Evolutionary conservation across 2,888 invertebrate species (phyloP), one percentile per base, ranked within the genome.

Genomic region (Mesoligia furuncula): DNA sequence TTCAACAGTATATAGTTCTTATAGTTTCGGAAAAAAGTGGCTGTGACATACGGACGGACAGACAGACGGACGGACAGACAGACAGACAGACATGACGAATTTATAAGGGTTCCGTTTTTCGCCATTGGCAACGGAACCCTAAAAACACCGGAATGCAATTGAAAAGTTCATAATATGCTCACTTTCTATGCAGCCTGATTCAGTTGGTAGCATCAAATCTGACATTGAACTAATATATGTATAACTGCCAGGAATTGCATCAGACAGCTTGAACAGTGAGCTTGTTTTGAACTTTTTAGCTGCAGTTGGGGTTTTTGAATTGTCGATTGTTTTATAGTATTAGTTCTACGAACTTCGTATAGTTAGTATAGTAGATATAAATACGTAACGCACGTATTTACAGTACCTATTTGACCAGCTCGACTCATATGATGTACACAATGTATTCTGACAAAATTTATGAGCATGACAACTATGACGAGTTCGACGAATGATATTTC

Each of bases 401-500:
- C 13, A 13, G 13, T 31, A n/a, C n/a, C n/a, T n/a, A 45, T 72
- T 61, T 45, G 31, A 31, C 24, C 24, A 31, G 45, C 31, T n/a
- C 31, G 15, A 42, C 9, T 61, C 42, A 31, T 62, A 45, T 45
- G 15, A 42, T 42, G 3, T 45, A 13, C 13, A 45, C 45, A 42
- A 42, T 48, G 48, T 48, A 27, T 68, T 68, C 51, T 24, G 27
- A 54, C 42, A 73, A 11, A 27, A 17, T 17, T 27, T 17, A 17
- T 11, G 51, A 54, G 48, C 48, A 68, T 54, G 54, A 73, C 36
- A 0, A 31, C 31, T 31, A 31, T 31, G 31, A 31, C 54, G 24
- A 39, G 11, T 8, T 42, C 8, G 11, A 67, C 27, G 7, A 42
- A 24, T 75, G 36, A 20, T 59, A 64, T 76, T 76, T 76, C 76